phyloP scores from a whole-genome alignment of 2,113 vertebrate species.

The Mohoua ochrocephala region DNA sequence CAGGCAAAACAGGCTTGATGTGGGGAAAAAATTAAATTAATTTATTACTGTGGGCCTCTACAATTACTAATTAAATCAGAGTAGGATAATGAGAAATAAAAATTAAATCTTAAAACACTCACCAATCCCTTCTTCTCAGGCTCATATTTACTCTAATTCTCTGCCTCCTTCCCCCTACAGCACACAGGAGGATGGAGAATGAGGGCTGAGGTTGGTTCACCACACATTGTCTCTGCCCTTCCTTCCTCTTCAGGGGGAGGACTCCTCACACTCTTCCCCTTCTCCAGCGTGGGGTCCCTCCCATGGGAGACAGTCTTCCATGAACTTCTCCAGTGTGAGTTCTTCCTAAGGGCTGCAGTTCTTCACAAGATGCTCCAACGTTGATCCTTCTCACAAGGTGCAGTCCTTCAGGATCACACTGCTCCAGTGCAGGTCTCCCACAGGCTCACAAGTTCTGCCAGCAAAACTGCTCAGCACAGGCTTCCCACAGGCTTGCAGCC shows the following conservation, averaged over 20 bases:
- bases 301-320: neutral
- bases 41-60: neutral
- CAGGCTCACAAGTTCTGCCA: neutral
- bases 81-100: neutral
- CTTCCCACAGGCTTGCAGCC: neutral
- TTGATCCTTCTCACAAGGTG: neutral
- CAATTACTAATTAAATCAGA: neutral
- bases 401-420: neutral
- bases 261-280: neutral
- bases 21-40: neutral
- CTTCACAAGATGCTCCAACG: accelerated
- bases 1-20: neutral
- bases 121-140: neutral
- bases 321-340: neutral
- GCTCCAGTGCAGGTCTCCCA: accelerated
- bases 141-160: neutral
- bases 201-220: neutral
- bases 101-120: neutral
- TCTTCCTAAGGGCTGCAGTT: neutral
- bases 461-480: neutral
- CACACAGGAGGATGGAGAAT: neutral
- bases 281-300: accelerated
- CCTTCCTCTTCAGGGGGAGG: neutral
- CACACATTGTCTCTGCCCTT: neutral
- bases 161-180: neutral